phyloP scores from a whole-genome alignment of 92 coral and sea anemone genomes.

The Porites cylindrica region DNA sequence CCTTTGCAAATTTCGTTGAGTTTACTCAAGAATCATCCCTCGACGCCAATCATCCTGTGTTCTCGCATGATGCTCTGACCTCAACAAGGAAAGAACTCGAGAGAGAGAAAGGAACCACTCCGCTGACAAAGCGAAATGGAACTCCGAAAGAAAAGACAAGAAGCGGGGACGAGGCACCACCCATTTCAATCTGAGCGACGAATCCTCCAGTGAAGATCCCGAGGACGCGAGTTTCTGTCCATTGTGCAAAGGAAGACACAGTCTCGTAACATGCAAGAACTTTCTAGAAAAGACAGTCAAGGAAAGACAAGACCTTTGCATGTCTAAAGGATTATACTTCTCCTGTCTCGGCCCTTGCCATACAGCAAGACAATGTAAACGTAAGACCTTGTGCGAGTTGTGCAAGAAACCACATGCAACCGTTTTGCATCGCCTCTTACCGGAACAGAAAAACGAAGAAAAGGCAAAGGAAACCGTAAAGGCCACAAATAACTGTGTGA shows the following conservation, averaged over 20 bases:
- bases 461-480: slow-evolving; percentile 5
- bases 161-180: slow-evolving; percentile 11
- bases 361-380: slow-evolving; percentile 61
- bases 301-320: slow-evolving; percentile 50
- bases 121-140: slow-evolving; percentile 9
- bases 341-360: slow-evolving; percentile 63
- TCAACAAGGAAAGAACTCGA: slow-evolving; percentile 62
- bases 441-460: slow-evolving; percentile 22
- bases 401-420: slow-evolving; percentile 82
- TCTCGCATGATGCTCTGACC: slow-evolving; percentile 68
- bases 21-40: slow-evolving; percentile 63
- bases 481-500: slow-evolving; percentile 68
- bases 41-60: slow-evolving; percentile 80
- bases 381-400: slow-evolving; percentile 40
- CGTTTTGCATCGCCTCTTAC: slow-evolving; percentile 53
- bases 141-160: slow-evolving; percentile 26
- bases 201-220: background rate
- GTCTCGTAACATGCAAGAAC: slow-evolving; percentile 49
- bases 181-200: background rate
- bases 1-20: slow-evolving; percentile 68
- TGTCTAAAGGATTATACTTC: slow-evolving; percentile 66
- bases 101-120: slow-evolving; percentile 42
- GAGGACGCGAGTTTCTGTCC: slow-evolving; percentile 6
- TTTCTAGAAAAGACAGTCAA: slow-evolving; percentile 58
- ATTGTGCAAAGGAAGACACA: slow-evolving; percentile 34